phyloP scores from a whole-genome alignment of 2,113 vertebrate genomes.

The Meriones unguiculatus region DNA sequence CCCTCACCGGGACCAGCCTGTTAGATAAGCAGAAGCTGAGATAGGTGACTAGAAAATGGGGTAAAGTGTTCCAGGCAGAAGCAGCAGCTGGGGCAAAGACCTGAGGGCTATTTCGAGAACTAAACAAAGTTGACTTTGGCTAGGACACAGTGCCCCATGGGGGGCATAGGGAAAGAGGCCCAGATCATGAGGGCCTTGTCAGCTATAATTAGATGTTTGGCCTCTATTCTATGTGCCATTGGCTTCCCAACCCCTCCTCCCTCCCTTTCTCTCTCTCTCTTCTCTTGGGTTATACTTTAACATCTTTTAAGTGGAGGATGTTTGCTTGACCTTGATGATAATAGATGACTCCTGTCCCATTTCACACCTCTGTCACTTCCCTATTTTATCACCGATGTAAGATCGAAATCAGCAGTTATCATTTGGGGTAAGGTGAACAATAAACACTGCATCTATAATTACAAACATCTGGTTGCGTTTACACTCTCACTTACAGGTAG shows the following conservation, averaged over 20 bases:
- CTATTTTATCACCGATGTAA: neutral
- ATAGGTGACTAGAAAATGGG: neutral
- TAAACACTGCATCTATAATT: neutral
- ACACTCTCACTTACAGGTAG: neutral
- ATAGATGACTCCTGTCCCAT: neutral
- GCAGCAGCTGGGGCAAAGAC: neutral
- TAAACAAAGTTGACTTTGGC: constrained; percentile 69
- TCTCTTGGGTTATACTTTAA: constrained; percentile 21
- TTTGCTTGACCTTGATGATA: constrained; percentile 35
- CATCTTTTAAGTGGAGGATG: neutral
- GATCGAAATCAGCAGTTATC: neutral
- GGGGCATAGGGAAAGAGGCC: constrained; percentile 63
- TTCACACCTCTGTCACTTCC: neutral
- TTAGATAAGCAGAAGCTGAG: constrained; percentile 26
- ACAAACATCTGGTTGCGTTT: neutral
- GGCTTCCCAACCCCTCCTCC: neutral
- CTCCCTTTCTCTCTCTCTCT: neutral
- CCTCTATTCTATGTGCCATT: constrained; percentile 6
- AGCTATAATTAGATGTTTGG: constrained; percentile 71
- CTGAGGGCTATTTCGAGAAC: constrained; percentile 65
- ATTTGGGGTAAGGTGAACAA: neutral
- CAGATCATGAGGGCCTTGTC: constrained; percentile 59
- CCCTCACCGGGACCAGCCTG: neutral
- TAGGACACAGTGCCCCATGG: constrained; percentile 58
- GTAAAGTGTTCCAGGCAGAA: neutral